phyloP scores from a whole-genome alignment of 2,888 invertebrate genomes.

The Mayetiola destructor region DNA sequence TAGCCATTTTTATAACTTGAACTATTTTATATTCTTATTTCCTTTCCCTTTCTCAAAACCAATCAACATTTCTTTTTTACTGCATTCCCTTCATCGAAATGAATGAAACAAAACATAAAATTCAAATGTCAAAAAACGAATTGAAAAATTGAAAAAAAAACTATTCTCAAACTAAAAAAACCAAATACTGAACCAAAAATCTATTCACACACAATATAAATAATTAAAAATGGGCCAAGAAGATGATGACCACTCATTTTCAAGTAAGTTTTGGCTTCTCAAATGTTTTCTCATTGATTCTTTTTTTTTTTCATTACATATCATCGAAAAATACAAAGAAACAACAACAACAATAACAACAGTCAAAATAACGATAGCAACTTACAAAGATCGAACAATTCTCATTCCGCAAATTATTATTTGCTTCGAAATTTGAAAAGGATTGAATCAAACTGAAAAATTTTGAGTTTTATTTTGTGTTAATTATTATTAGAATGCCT shows the following conservation, averaged over 20 bases:
- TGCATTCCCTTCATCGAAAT: constrained; percentile 6
- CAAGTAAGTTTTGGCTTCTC: constrained; percentile 42
- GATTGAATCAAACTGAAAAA: too few relatives aligned
- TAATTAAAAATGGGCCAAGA: constrained; percentile 16
- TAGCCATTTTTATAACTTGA: too few relatives aligned
- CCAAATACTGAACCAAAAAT: neutral
- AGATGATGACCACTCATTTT: constrained; percentile 48
- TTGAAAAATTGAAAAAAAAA: neutral
- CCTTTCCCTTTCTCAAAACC: neutral
- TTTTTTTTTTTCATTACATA: too few relatives aligned
- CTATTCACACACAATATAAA: too few relatives aligned
- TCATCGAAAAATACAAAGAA: too few relatives aligned
- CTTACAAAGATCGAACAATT: too few relatives aligned
- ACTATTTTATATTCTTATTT: neutral
- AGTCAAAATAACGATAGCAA: too few relatives aligned
- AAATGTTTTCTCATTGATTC: neutral
- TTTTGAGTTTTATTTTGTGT: too few relatives aligned
- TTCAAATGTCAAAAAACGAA: neutral
- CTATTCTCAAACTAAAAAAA: neutral
- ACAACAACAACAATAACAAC: too few relatives aligned
- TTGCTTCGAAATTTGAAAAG: too few relatives aligned
- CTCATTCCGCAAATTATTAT: too few relatives aligned
- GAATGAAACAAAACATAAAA: neutral
- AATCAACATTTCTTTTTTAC: neutral
- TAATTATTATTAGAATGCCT: too few relatives aligned